A percentile compares a stretch with the other conserved stretches of the same genome.
These are phyloP conservation scores for Apteryx mantelli DNA, from an alignment of 2,113 vertebrate species.

Conservation along the genomic window DNA sequence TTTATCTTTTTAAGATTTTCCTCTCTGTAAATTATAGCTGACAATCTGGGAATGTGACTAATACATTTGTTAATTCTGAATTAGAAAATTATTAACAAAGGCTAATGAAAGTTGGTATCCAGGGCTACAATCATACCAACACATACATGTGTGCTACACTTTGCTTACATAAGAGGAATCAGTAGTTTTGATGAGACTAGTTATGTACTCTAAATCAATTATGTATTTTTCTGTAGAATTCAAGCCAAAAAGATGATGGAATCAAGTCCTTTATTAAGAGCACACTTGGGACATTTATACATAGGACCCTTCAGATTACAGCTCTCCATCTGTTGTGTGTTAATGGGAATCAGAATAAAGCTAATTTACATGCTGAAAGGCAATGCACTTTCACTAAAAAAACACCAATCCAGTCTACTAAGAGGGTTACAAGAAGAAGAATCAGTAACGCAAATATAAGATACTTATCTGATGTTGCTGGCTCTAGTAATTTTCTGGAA, in stretches of 20 bases:
- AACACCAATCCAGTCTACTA: constrained; percentile 41
- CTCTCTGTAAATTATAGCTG: background rate
- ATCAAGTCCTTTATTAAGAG: background rate
- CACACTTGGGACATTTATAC: background rate
- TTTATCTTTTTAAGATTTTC: background rate
- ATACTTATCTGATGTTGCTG: constrained; percentile 26
- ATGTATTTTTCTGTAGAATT: background rate
- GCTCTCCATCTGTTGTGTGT: constrained; percentile 41
- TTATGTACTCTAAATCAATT: background rate
- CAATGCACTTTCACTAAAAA: constrained; percentile 68
- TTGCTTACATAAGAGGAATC: background rate
- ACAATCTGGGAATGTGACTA: background rate
- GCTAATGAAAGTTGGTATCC: background rate
- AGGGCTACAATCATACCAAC: background rate
- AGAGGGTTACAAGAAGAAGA: background rate
- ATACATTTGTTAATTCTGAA: background rate
- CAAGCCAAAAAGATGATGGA: background rate
- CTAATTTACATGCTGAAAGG: constrained; percentile 49
- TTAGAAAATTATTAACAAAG: background rate
- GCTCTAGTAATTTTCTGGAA: constrained; percentile 8
- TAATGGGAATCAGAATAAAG: constrained; percentile 52
- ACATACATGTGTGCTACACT: background rate
- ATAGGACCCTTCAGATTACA: constrained; percentile 14
- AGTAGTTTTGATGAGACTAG: background rate
- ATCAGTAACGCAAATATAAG: constrained; percentile 27